Conservation (phyloP, 1,140 invertebrate genomes). For the Microplitis demolitor region DNA sequence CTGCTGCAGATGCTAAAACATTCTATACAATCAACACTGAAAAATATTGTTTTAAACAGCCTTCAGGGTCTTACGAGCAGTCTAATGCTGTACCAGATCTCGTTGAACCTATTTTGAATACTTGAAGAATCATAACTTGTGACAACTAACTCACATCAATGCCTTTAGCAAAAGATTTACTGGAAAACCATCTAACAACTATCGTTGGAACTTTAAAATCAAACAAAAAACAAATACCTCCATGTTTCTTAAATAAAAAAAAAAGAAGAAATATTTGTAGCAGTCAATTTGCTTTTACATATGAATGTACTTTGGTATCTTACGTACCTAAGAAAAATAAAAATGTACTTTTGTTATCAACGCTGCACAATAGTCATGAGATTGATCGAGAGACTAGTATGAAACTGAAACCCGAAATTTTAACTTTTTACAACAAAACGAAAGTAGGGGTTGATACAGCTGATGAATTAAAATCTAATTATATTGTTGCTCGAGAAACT, state of each 20-base stretch:
- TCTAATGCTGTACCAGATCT: constrained; percentile 34
- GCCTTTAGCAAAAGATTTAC: constrained; percentile 41
- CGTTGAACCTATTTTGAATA: constrained; percentile 37
- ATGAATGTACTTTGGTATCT: constrained; percentile 43
- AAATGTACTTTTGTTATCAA: constrained; percentile 43
- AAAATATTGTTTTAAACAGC: constrained; percentile 54
- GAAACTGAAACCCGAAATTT: constrained; percentile 42
- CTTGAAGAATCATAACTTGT: constrained; percentile 46
- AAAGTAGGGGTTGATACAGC: not conserved
- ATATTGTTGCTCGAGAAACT: not conserved
- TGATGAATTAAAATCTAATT: not conserved
- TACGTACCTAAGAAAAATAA: constrained; percentile 48
- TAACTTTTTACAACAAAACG: constrained; percentile 42
- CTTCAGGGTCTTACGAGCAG: constrained; percentile 31
- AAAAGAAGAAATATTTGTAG: constrained; percentile 26
- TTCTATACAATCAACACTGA: constrained; percentile 62
- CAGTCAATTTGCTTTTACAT: constrained; percentile 39
- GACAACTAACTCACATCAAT: constrained; percentile 53
- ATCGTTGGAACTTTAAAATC: constrained; percentile 48
- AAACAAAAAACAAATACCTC: constrained; percentile 52
- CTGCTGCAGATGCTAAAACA: constrained; percentile 54
- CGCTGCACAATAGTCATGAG: constrained; percentile 42
- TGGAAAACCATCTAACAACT: constrained; percentile 44
- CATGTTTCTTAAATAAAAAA: constrained; percentile 36
- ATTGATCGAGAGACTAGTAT: constrained; percentile 36